Evolutionary conservation across 2,797 vertebrate species (phyloP).

Genomic region (Takifugu ocellatus): DNA sequence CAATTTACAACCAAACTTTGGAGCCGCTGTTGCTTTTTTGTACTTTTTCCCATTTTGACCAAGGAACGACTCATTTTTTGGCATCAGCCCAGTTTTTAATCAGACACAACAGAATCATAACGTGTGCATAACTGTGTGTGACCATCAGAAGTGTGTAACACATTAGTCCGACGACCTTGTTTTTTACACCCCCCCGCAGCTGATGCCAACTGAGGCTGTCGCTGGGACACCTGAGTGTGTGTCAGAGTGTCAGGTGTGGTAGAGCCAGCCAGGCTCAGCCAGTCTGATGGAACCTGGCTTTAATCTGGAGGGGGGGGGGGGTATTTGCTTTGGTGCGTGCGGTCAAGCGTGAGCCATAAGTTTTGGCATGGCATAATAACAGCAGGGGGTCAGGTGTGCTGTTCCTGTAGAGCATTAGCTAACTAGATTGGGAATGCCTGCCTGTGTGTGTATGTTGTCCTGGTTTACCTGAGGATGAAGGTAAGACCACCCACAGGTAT

Average conservation of each 20-base stretch:
- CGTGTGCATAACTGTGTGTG: background rate
- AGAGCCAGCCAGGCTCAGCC: constrained; percentile 20
- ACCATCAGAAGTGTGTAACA: constrained; percentile 2
- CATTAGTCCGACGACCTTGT: constrained; percentile 24
- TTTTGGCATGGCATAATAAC: constrained; percentile 36
- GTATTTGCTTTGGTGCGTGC: constrained; percentile 18
- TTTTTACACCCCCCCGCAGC: constrained; percentile 43
- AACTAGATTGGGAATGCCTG: constrained; percentile 25
- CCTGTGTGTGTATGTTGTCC: constrained; percentile 25
- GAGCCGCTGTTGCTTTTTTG: too few relatives aligned
- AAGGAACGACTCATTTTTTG: too few relatives aligned
- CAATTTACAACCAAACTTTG: too few relatives aligned
- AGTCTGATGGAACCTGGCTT: constrained; percentile 36
- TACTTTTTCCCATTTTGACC: too few relatives aligned
- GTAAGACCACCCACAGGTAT: constrained; percentile 12
- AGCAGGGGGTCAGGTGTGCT: constrained; percentile 61
- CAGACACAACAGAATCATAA: too few relatives aligned
- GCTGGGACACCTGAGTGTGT: constrained; percentile 55
- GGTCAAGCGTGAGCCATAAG: constrained; percentile 34
- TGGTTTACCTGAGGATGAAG: constrained; percentile 43
- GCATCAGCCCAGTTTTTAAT: too few relatives aligned
- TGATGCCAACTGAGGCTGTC: constrained; percentile 64
- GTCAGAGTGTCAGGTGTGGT: constrained; percentile 54
- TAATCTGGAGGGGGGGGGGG: constrained; percentile 14
- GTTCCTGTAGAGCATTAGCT: constrained; percentile 18